Conservation (phyloP, 2,113 vertebrate species). For the Trematomus loennbergii region DNA sequence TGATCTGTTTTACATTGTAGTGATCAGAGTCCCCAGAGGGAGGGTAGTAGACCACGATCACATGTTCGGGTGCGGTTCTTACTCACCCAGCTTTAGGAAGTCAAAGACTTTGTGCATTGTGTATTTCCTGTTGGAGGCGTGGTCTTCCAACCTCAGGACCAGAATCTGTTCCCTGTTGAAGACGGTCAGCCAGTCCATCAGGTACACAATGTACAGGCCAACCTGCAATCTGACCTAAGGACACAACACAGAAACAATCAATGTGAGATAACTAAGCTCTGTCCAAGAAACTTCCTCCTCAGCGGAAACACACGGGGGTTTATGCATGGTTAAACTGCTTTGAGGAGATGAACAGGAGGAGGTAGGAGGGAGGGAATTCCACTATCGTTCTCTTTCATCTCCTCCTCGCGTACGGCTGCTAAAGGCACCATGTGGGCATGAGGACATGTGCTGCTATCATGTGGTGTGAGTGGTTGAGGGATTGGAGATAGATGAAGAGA, state of each 20-base stretch:
- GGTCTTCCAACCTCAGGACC: slow-evolving; percentile 94
- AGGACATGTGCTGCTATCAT: slow-evolving; percentile 11
- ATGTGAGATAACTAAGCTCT: not conserved
- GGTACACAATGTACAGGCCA: slow-evolving; percentile 93
- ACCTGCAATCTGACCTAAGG: slow-evolving; percentile 94
- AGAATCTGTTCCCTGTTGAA: slow-evolving; percentile 92
- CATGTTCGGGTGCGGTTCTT: not conserved
- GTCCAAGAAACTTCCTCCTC: not conserved
- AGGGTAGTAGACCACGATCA: not conserved
- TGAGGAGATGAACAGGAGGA: not conserved
- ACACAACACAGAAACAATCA: slow-evolving; percentile 18
- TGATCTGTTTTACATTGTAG: not conserved
- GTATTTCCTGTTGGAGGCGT: slow-evolving; percentile 90
- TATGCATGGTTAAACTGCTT: slow-evolving; percentile 7
- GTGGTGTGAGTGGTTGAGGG: not conserved
- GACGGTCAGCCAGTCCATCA: slow-evolving; percentile 94
- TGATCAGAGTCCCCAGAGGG: slow-evolving; percentile 12
- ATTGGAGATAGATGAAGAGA: not conserved
- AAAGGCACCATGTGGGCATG: not conserved
- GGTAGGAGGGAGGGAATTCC: slow-evolving; percentile 6
- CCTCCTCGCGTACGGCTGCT: not conserved
- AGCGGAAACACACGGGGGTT: not conserved
- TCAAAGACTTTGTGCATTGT: slow-evolving; percentile 94
- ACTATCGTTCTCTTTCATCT: slow-evolving; percentile 30
- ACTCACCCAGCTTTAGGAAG: slow-evolving; percentile 92